A percentile compares a stretch with the other conserved stretches of the same genome.
Evolutionary conservation across 2,888 invertebrate genomes (phyloP).

Genomic region (Lomographa bimaculata): DNA sequence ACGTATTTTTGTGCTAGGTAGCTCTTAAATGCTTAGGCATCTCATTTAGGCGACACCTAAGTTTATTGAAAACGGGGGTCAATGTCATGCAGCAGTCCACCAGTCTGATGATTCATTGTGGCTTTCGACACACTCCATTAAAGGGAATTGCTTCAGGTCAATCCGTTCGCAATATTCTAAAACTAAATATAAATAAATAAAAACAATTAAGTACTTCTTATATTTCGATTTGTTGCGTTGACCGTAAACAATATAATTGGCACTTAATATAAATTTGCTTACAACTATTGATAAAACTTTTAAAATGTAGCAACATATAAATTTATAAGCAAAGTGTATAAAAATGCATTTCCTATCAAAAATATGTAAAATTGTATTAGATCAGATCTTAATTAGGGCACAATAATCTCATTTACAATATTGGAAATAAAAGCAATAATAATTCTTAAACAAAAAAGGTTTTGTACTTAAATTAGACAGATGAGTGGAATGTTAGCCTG

Average conservation of each 20-base stretch:
- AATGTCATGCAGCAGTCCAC: too few species aligned
- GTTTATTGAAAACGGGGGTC: too few species aligned
- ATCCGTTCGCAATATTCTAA: too few species aligned
- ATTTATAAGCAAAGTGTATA: constrained; percentile 26
- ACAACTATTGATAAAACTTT: constrained; percentile 12
- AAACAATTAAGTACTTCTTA: constrained; percentile 21
- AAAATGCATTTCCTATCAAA: constrained; percentile 31
- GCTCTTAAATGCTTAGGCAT: too few species aligned
- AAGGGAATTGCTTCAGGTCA: too few species aligned
- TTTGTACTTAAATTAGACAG: too few species aligned
- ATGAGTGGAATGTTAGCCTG: too few species aligned
- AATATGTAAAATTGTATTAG: constrained; percentile 25
- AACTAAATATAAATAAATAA: constrained; percentile 7
- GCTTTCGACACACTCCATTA: too few species aligned
- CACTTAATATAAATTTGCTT: constrained; percentile 22
- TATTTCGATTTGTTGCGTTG: constrained; percentile 21
- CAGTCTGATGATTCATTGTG: too few species aligned
- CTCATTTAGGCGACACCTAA: too few species aligned
- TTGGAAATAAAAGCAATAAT: constrained; percentile 27
- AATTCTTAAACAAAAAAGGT: too few species aligned
- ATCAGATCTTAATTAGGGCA: constrained; percentile 35
- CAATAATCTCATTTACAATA: constrained; percentile 29
- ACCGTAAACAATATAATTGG: constrained; percentile 17
- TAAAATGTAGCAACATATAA: constrained; percentile 15
- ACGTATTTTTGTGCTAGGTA: too few species aligned